These are phyloP conservation scores for Pseudorhiza aurosa DNA, from an alignment of 30 jellyfish, hydroid and myxozoan species.

Conservation along the genomic window DNA sequence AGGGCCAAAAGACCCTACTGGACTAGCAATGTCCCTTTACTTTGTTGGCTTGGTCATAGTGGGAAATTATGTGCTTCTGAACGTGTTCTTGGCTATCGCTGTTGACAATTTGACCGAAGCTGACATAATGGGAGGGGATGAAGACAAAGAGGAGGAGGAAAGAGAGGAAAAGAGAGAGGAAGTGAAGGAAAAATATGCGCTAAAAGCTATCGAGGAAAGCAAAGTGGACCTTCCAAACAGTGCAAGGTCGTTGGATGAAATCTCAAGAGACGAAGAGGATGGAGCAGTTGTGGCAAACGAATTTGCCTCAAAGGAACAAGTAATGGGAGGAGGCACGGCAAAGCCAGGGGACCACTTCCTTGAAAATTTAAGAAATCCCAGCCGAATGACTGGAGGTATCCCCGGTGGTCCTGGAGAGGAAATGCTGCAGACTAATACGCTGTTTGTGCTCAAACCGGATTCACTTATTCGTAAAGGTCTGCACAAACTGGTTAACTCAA, in stretches of 20 bases:
- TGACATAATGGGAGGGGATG: conserved; percentile 75
- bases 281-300: conserved; percentile 20
- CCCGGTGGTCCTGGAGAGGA: conserved; percentile 58
- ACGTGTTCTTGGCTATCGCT: conserved; percentile 92
- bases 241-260: conserved; percentile 1
- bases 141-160: conserved; percentile 74
- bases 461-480: conserved; percentile 67
- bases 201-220: conserved; percentile 38
- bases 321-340: conserved; percentile 24
- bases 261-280: conserved; percentile 34
- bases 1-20: conserved; percentile 75
- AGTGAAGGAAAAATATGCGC: conserved; percentile 70
- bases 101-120: conserved; percentile 82
- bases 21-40: conserved; percentile 72
- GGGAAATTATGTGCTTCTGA: conserved; percentile 85
- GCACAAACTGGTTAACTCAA: conserved; percentile 71
- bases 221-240: not conserved
- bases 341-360: conserved; percentile 84
- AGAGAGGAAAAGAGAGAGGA: conserved; percentile 72
- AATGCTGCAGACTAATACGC: conserved; percentile 67
- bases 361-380: conserved; percentile 81
- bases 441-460: conserved; percentile 54
- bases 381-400: conserved; percentile 79
- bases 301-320: conserved; percentile 19
- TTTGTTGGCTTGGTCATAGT: conserved; percentile 70